Conservation (phyloP, 1,140 invertebrate species). For the Prorops nasuta region DNA sequence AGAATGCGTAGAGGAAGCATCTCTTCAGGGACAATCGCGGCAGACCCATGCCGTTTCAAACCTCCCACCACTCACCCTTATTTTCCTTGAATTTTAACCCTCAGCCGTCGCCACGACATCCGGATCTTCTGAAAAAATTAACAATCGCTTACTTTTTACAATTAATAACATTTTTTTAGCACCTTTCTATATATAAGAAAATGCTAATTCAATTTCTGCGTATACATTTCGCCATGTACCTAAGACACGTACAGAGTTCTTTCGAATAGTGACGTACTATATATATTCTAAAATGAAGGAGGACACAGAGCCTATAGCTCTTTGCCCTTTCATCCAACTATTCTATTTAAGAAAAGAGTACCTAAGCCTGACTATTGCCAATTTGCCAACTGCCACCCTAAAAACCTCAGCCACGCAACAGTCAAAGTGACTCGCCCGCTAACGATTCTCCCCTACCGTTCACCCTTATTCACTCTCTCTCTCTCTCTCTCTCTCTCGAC, state of each 20-base stretch:
- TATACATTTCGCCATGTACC: background rate
- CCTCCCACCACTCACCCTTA: constrained; percentile 9
- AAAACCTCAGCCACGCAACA: too few species aligned
- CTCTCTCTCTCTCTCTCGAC: too few species aligned
- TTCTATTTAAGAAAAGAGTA: too few species aligned
- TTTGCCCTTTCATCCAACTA: background rate
- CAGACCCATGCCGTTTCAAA: constrained; percentile 48
- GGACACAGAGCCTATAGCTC: background rate
- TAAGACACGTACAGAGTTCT: background rate
- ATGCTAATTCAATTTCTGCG: background rate
- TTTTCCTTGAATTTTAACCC: background rate
- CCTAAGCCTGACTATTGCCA: too few species aligned
- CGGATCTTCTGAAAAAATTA: constrained; percentile 8
- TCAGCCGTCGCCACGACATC: constrained; percentile 21
- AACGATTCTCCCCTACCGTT: too few species aligned
- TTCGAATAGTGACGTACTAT: background rate
- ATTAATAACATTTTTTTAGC: too few species aligned
- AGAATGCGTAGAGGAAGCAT: constrained; percentile 55
- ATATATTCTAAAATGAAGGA: background rate
- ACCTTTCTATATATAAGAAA: too few species aligned
- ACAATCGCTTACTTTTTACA: background rate
- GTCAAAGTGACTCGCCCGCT: too few species aligned
- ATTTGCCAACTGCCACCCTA: too few species aligned
- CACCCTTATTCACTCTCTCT: too few species aligned
- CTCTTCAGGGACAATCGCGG: constrained; percentile 55